A percentile compares a stretch with the other conserved stretches of the same genome.
Conservation (phyloP, 2,797 vertebrate species). For the Typhlichthys eigenmanni region DNA sequence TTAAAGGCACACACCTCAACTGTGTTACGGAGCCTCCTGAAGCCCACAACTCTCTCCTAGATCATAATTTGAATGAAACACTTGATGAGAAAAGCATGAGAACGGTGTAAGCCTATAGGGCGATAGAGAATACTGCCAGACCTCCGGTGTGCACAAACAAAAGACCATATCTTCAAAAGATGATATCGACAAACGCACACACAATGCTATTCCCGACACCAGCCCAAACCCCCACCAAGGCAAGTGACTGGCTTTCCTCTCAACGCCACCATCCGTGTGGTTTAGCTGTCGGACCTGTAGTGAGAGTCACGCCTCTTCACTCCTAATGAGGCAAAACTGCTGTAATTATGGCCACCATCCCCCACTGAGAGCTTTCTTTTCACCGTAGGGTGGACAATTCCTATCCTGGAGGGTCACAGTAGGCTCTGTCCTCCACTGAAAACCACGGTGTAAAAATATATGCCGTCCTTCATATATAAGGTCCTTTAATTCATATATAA, state of each 20-base stretch:
- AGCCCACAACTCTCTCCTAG: too few species aligned
- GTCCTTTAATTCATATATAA: not conserved
- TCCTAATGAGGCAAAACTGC: constrained; percentile 70
- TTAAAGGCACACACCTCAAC: not conserved
- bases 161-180: not conserved
- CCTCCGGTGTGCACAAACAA: too few species aligned
- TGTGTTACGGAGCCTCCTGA: too few species aligned
- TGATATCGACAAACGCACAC: not conserved
- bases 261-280: constrained; percentile 37
- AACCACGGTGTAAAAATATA: constrained; percentile 36
- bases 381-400: constrained; percentile 52
- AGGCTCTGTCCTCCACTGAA: constrained; percentile 26
- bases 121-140: too few species aligned
- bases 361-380: constrained; percentile 49
- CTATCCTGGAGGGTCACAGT: constrained; percentile 52
- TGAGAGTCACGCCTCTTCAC: constrained; percentile 63
- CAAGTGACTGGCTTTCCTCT: constrained; percentile 28
- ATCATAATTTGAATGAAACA: too few species aligned
- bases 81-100: too few species aligned
- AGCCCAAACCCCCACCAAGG: constrained; percentile 18
- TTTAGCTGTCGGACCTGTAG: constrained; percentile 65
- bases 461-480: constrained; percentile 13
- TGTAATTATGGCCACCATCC: constrained; percentile 62
- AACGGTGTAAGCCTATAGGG: too few species aligned
- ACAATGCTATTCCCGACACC: not conserved